Base-by-base conservation (phyloP, 2,113 vertebrate genomes). In the Ophthalmolycus amberensis region DNA sequence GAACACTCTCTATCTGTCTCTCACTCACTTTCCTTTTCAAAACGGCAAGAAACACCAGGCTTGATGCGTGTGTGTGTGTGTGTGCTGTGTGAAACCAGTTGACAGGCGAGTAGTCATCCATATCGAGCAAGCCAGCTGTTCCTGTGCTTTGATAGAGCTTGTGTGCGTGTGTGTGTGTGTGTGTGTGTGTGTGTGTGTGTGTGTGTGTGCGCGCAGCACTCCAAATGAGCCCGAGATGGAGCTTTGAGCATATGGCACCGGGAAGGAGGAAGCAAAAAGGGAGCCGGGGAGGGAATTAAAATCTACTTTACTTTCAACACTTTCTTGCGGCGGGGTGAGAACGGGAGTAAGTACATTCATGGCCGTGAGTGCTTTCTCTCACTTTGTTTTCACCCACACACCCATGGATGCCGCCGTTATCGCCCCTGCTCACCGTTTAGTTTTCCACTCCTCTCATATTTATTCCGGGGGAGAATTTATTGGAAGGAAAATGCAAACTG, bases 121-220 rank as follows among this genome's bases (percentile, higher is more conserved):
- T 92, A 91, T 92, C 88, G 85, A 89, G 88, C 71, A 59, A 81
- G 88, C 89, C 92, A 93, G 92, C 90, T 93, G 92, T 90, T 91
- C 87, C 69, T 56, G 44, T 90, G 79, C 91, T 91, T 91, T 91
- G 89, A 91, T 93, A 87, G 80, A 83, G 82, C 50, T 27, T 5
- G 56, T 80, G 68, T 66, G 72, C 77, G 67, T 77, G 82, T 37
- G 54, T 60, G 63, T 44, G 25, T 42, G 58, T 74, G 68, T 60
- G 54, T 81, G 62, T 60, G 62, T 72, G 73, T 75, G 72, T 54
- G 37, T 63, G 75, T 44, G 52, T 70, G 70, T 66, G 73, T 67
- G 68, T 67, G 70, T 42, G 77, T 71, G 69, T 54, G 72, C 71
- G 60, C 62, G 77, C 18, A 12, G 63, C 80, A 16, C 81, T 90